Percentiles rank a stretch among this genome's conserved stretches.
These are phyloP conservation scores for Drosophila anceps DNA, from an alignment of 2,888 invertebrate species.

Conservation along the genomic window DNA sequence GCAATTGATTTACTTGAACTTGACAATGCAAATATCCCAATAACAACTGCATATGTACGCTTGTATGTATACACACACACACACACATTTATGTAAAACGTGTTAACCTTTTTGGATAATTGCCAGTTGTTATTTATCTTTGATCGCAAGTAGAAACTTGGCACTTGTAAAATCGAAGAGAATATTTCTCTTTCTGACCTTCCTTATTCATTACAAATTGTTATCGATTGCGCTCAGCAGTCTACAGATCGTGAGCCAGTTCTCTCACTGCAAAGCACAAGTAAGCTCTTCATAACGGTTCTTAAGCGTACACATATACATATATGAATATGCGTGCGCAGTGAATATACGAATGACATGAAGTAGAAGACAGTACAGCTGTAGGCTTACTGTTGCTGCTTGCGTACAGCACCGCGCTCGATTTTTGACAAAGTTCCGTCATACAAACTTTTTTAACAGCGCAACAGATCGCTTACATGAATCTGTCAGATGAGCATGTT, in stretches of 20 bases:
- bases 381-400: slow-evolving; percentile 10
- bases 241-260: slow-evolving; percentile 26
- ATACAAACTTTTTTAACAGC: slow-evolving; percentile 5
- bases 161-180: slow-evolving; percentile 9
- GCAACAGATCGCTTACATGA: slow-evolving; percentile 11
- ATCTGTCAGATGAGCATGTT: slow-evolving; percentile 1
- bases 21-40: slow-evolving; percentile 63
- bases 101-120: slow-evolving; percentile 62
- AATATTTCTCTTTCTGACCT: slow-evolving; percentile 1
- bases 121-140: slow-evolving; percentile 29
- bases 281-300: slow-evolving; percentile 18
- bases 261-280: background rate
- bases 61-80: background rate
- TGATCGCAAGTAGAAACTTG: slow-evolving; percentile 26
- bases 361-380: slow-evolving; percentile 29
- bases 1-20: slow-evolving; percentile 74
- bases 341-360: background rate
- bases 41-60: slow-evolving; percentile 21
- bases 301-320: background rate
- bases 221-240: slow-evolving; percentile 23
- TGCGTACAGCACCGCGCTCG: slow-evolving; percentile 45
- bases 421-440: slow-evolving; percentile 16
- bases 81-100: slow-evolving; percentile 31
- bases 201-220: slow-evolving; percentile 11
- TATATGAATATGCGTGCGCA: slow-evolving; percentile 1